Percentiles rank a stretch among this genome's conserved stretches.
These are phyloP conservation scores for Rhynchopsitta pachyrhyncha DNA, from an alignment of 2,113 vertebrate species.

Conservation along the genomic window DNA sequence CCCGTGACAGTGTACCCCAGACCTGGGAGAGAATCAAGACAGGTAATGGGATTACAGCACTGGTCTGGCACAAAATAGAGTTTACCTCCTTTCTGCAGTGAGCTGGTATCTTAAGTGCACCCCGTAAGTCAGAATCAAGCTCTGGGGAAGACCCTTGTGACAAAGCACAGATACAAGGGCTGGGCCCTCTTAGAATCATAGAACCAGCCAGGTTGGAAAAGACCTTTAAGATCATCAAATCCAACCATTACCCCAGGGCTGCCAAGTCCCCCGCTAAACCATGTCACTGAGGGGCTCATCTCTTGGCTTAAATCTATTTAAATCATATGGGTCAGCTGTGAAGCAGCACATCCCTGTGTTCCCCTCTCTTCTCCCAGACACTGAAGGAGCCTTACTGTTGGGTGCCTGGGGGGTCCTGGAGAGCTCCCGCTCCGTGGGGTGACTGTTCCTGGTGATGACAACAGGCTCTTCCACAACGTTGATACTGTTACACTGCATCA, in stretches of 20 bases:
- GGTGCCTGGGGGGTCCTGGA: conserved; percentile 85
- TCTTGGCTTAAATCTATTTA: background rate
- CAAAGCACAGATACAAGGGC: background rate
- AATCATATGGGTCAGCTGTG: background rate
- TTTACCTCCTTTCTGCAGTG: background rate
- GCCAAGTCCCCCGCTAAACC: background rate
- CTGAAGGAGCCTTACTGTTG: conserved; percentile 76
- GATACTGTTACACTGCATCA: conserved; percentile 99
- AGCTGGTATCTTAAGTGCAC: background rate
- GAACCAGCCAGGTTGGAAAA: background rate
- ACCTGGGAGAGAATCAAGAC: conserved; percentile 66
- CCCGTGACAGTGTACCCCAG: conserved; percentile 87
- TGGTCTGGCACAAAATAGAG: background rate
- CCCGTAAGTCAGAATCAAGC: background rate
- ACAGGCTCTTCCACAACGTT: conserved; percentile 94
- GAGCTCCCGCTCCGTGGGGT: conserved; percentile 83
- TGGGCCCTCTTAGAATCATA: background rate
- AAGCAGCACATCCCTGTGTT: background rate
- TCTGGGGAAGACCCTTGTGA: background rate
- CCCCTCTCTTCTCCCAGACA: background rate
- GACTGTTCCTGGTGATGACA: conserved; percentile 86
- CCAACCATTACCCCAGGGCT: background rate
- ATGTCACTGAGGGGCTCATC: background rate
- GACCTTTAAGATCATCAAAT: background rate
- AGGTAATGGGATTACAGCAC: background rate